Conservation (phyloP, 2,888 invertebrate species). For the Osedax fenrisi region DNA sequence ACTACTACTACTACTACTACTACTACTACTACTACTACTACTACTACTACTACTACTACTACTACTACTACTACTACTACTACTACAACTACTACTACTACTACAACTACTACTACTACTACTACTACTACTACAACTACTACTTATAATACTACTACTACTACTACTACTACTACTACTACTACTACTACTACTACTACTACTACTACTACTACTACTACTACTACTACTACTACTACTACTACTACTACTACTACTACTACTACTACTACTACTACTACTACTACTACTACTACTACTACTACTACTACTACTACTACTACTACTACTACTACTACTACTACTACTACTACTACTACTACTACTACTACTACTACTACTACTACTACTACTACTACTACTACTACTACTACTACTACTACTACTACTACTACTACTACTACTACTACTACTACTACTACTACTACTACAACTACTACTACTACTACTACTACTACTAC, state of each 20-base stretch:
- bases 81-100: background rate
- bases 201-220: slow-evolving; percentile 7
- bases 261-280: slow-evolving; percentile 13
- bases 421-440: slow-evolving; percentile 13
- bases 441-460: slow-evolving; percentile 12
- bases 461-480: slow-evolving; percentile 12
- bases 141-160: background rate
- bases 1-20: background rate
- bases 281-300: slow-evolving; percentile 11
- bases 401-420: slow-evolving; percentile 14
- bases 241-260: slow-evolving; percentile 16
- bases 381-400: slow-evolving; percentile 16
- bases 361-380: slow-evolving; percentile 14
- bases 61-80: background rate
- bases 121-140: background rate
- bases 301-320: slow-evolving; percentile 12
- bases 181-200: background rate
- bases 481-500: slow-evolving; percentile 11
- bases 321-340: slow-evolving; percentile 14
- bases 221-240: slow-evolving; percentile 16
- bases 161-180: background rate
- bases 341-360: slow-evolving; percentile 14
- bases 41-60: background rate
- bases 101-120: background rate
- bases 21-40: background rate